Evolutionary conservation across 2,797 vertebrate species (phyloP).

Genomic region (Lagorchestes hirsutus): DNA sequence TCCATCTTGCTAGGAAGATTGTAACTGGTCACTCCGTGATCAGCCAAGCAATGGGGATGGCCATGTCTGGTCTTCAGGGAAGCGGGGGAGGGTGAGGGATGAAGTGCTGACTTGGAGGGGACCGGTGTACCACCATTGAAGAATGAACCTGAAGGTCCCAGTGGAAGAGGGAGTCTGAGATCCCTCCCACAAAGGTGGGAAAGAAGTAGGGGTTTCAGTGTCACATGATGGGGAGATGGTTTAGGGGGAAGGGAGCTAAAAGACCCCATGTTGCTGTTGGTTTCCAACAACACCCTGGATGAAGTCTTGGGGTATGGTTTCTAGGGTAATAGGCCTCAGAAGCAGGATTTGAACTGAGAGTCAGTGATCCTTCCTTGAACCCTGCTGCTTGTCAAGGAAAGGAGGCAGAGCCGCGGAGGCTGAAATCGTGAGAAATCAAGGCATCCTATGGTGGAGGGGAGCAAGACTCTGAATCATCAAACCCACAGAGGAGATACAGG

Average conservation of each 20-base stretch:
- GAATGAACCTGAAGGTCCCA: not conserved
- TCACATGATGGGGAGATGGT: not conserved
- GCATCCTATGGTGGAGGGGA: not conserved
- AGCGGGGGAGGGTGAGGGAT: not conserved
- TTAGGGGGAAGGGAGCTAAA: not conserved
- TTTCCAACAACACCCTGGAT: not conserved
- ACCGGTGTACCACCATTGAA: too few relatives aligned
- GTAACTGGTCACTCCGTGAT: not conserved
- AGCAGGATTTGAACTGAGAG: not conserved
- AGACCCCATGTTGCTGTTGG: not conserved
- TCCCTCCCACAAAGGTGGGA: not conserved
- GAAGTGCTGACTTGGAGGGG: not conserved
- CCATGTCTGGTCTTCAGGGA: not conserved
- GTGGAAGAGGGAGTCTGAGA: not conserved
- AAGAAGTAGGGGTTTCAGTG: not conserved
- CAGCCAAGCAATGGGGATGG: not conserved
- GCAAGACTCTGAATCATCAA: not conserved
- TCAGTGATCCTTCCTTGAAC: not conserved
- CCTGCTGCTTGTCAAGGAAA: not conserved
- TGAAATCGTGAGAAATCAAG: not conserved
- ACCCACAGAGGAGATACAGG: not conserved
- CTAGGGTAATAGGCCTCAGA: not conserved
- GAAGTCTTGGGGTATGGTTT: not conserved
- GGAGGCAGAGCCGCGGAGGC: not conserved
- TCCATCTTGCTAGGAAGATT: not conserved